These are phyloP conservation scores for Spodoptera frugiperda DNA, from an alignment of 1,140 invertebrate species.

Conservation along the genomic window DNA sequence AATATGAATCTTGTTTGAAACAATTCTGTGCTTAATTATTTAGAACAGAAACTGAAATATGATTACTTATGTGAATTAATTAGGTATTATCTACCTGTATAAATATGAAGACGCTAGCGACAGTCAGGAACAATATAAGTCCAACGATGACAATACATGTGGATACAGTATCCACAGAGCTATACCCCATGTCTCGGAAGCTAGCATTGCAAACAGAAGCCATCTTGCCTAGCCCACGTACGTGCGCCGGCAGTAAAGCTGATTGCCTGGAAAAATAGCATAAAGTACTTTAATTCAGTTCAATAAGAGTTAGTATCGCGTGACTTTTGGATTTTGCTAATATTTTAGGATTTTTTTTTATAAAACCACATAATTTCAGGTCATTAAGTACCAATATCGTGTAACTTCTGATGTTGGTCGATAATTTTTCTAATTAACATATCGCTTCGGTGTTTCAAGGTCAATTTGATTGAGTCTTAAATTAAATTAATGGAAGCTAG, in stretches of 20 bases:
- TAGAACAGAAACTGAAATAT: no score
- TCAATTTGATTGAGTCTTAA: no score
- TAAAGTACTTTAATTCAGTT: background rate
- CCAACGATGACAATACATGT: slow-evolving; percentile 87
- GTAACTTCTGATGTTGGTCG: no score
- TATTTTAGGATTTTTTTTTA: no score
- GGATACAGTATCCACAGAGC: slow-evolving; percentile 87
- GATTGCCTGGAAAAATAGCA: slow-evolving; percentile 73
- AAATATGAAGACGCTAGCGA: slow-evolving; percentile 86
- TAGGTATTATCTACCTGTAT: slow-evolving; percentile 79
- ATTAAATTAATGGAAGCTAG: no score
- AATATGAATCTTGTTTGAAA: no score
- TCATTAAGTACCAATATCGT: no score
- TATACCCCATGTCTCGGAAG: slow-evolving; percentile 82
- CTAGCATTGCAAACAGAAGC: slow-evolving; percentile 81
- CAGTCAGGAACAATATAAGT: slow-evolving; percentile 86
- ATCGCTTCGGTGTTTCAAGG: no score
- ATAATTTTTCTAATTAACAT: no score
- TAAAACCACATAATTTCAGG: no score
- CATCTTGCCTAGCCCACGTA: slow-evolving; percentile 85
- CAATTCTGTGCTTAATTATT: no score
- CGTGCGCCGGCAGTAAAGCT: slow-evolving; percentile 86
- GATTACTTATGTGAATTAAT: background rate
- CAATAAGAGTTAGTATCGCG: background rate
- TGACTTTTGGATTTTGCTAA: no score